Evolutionary conservation across 2,888 invertebrate species (phyloP), one percentile per base, ranked within the genome.

Genomic region (Elmis aenea): DNA sequence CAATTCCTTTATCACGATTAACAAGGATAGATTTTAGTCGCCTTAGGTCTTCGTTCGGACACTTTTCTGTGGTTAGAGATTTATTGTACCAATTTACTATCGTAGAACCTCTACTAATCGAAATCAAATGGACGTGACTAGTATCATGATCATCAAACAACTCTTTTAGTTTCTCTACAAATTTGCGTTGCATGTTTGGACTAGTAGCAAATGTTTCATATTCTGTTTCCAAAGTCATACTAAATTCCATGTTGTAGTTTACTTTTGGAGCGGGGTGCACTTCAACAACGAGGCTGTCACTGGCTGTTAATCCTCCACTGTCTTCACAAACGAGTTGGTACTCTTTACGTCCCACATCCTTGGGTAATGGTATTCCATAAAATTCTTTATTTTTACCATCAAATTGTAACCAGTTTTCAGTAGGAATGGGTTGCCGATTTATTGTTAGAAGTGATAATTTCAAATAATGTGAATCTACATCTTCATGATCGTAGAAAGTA

Each of bases 401-500:
- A 61, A 93, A 91, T 64, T 91, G 90, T 45, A 95, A 67, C 93
- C 94, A 95, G 61, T 84, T 81, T 8, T 77, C 72, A 0, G 74
- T 57, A 3, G 79, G 76, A 13, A 90, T 70, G 27, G 77, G 74
- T 3, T 76, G 75, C 36, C 84, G 75, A 52, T 89, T 84, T 48
- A 76, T 79, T 39, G 84, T 85, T 26, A 85, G 73, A 0, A 92
- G 70, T 0, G 82, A 77, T 46, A 94, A 73, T 25, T 77, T 78
- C 46, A 94, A 71, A 50, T 79, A 76, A 24, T 81, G 72, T 0
- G 87, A 81, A 44, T 79, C 79, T 9, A 84, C 84, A 60, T 90
- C 90, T 64, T 92, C 89, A 0, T 83, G 82, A 70, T 93, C 93
- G 66, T 82, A 89, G 74, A 93, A 94, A 2, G 90, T 86, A 59